These are phyloP conservation scores for Acestrorhynchus altus DNA, from an alignment of 2,797 vertebrate species.

Conservation along the genomic window DNA sequence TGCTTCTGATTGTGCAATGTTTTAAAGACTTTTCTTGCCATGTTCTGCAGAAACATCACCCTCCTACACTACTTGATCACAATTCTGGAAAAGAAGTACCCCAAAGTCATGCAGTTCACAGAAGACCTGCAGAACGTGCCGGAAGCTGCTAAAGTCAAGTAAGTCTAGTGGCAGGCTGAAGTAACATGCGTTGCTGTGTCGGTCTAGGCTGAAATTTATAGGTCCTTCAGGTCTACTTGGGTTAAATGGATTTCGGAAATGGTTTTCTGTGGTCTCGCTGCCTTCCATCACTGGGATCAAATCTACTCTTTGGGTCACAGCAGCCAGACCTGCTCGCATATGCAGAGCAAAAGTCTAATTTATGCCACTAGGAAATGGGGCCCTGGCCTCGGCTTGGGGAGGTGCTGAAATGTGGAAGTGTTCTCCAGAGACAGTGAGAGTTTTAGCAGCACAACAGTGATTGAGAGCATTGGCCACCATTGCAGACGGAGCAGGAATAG, in stretches of 20 bases:
- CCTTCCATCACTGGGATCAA: conserved; percentile 36
- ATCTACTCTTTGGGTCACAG: conserved; percentile 44
- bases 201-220: conserved; percentile 40
- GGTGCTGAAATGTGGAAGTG: conserved; percentile 53
- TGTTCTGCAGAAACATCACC: conserved; percentile 88
- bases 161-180: conserved; percentile 65
- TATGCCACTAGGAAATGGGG: conserved; percentile 46
- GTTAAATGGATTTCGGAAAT: conserved; percentile 57
- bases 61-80: conserved; percentile 99
- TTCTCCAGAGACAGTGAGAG: conserved; percentile 6
- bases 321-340: conserved; percentile 41
- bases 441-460: conserved; percentile 24
- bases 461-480: conserved; percentile 29
- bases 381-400: conserved; percentile 29
- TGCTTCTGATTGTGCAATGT: neutral
- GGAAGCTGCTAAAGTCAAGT: conserved; percentile 98
- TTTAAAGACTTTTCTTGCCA: conserved; percentile 12
- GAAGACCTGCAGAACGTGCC: conserved; percentile 90
- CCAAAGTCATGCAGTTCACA: conserved; percentile 89
- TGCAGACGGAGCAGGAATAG: conserved; percentile 15
- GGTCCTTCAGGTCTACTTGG: conserved; percentile 41
- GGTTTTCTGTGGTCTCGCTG: conserved; percentile 41
- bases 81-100: conserved; percentile 96
- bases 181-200: conserved; percentile 21
- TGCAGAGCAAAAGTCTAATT: conserved; percentile 49